These are phyloP conservation scores for Atta texana DNA, from an alignment of 1,140 invertebrate species.

Conservation along the genomic window DNA sequence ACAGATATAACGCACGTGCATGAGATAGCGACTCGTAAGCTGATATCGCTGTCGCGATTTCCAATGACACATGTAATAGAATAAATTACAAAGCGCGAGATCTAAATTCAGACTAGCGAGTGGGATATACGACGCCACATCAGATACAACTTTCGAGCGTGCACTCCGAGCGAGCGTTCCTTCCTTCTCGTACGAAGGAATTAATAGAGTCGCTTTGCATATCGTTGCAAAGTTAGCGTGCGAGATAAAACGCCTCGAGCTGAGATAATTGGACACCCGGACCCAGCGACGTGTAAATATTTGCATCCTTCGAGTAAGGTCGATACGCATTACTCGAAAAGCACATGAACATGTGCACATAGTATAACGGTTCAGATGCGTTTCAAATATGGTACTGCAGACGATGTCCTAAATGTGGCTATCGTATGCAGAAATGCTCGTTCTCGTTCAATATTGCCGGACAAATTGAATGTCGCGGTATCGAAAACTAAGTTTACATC, in stretches of 20 bases:
- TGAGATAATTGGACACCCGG: constrained; percentile 77
- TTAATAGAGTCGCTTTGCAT: constrained; percentile 81
- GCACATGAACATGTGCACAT: background rate
- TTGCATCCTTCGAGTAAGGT: constrained; percentile 63
- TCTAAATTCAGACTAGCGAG: constrained; percentile 36
- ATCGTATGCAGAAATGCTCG: background rate
- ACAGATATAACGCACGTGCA: background rate
- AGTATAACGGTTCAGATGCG: constrained; percentile 1
- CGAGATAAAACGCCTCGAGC: constrained; percentile 70
- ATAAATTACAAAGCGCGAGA: constrained; percentile 53
- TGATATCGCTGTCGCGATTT: constrained; percentile 33
- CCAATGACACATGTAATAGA: constrained; percentile 41
- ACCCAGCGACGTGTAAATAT: constrained; percentile 70
- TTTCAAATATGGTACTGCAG: background rate
- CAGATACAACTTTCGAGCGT: constrained; percentile 52
- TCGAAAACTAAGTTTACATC: constrained; percentile 4
- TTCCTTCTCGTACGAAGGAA: constrained; percentile 67
- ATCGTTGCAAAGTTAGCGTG: constrained; percentile 76
- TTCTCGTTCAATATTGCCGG: background rate
- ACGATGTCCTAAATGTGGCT: background rate
- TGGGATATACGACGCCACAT: constrained; percentile 42
- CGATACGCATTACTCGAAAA: constrained; percentile 53
- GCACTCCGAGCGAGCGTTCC: constrained; percentile 13
- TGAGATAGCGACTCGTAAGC: constrained; percentile 23
- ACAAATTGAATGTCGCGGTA: constrained; percentile 26